Base-by-base conservation (phyloP, 30 jellyfish, hydroid and myxozoan species). In the Morbakka virulenta region DNA sequence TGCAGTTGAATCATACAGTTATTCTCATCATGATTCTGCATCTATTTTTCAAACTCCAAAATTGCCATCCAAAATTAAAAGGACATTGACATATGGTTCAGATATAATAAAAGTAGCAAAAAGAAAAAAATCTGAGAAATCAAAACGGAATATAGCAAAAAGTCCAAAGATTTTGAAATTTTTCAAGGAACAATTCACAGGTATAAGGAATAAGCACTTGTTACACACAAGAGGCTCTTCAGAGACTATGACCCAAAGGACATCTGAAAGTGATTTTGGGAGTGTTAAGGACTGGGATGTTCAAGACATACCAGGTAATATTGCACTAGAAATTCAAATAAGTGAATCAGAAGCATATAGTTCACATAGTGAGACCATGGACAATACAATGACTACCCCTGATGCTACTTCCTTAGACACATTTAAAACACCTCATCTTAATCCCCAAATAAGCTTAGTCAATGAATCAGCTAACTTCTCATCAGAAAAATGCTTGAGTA, bases 1-100 rank as follows among this genome's bases (percentile, higher is more conserved):
- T 32, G 97, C 84, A 1, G 62, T 82, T 28, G 97, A 89, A 24
- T 49, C 82, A 6, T 81, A 96, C 67, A 64, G 71, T 1, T 69
- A 6, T 9, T 6, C 9, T 17, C 57, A 41, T 17, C 17, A 9
- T 41, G 57, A 41, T 9, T 17, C 57, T 6, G 17, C 17, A 9
- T n/a, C n/a, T n/a, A 17, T 6, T 9, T 41, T 41, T 17, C 57
- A 41, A 41, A 41, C 57, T 6, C 57, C 57, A 41, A 9, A 17
- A 6, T 41, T 41, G 17, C 57, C 57, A 9, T 41, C 57, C 17
- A 17, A 41, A 41, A n/a, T n/a, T n/a, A n/a, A n/a, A n/a, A n/a
- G n/a, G n/a, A n/a, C n/a, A n/a, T n/a, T n/a, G n/a, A n/a, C n/a
- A n/a, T n/a, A n/a, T n/a, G n/a, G n/a, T n/a, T 9, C 57, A 6